Base-by-base conservation (phyloP, 1,140 invertebrate species). In the Drosophila varians region DNA sequence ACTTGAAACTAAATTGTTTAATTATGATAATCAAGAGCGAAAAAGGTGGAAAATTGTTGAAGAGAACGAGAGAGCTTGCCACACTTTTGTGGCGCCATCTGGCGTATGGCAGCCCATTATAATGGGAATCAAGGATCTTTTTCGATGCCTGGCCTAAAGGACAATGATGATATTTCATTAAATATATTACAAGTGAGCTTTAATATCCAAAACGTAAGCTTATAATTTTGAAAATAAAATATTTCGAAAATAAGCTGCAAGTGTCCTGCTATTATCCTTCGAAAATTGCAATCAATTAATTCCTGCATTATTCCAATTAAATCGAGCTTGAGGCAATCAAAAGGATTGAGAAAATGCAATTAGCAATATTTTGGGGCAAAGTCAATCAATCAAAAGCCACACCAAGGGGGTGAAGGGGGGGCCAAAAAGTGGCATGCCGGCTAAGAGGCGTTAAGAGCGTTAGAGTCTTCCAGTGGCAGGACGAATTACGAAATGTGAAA, bases 1-100 rank as follows among this genome's bases (percentile, higher is more conserved):
- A 79, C 75, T 84, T 75, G 75, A 79, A 72, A 68, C 48, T 56
- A 86, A 84, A 84, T 84, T 84, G 76, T 78, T 84, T 86, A 84
- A 84, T 84, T 84, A 84, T 86, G 76, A 79, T 84, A 84, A 84
- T 84, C 75, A 84, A 68, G 57, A 60, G 53, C 36, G 36, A 61
- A 62, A 40, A 11, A 34, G 18, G 36, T 42, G 18, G 36, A 38
- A 38, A 14, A 38, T 38, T 12, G 7, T 5, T 5, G 4, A 19
- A 21, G 11, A 6, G 16, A 7, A 31, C 1, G 9, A 0, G 3
- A 4, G 23, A 31, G 28, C 28, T 11, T 31, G 28, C 28, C 2
- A 31, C 28, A n/a, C 1, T 31, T 11, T 11, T 31, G 36, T 16
- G 36, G 36, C 36, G 12, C 36, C 36, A 38, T 38, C 36, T 38